phyloP scores from a whole-genome alignment of 2,113 vertebrate species.

The Porphyrio hochstetteri region DNA sequence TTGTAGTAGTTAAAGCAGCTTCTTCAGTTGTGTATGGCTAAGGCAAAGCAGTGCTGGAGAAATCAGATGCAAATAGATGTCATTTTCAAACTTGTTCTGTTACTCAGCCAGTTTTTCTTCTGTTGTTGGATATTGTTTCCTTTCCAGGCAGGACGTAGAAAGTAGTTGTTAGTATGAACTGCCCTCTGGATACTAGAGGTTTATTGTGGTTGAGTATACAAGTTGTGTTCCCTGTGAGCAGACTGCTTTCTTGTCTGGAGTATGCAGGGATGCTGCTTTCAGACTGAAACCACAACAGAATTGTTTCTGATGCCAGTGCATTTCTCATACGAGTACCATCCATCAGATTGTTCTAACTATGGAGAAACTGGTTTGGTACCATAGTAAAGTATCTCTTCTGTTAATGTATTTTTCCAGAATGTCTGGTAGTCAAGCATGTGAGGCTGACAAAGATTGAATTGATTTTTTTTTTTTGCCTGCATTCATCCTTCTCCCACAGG shows the following conservation, averaged over 20 bases:
- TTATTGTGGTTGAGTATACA: neutral
- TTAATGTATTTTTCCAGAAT: neutral
- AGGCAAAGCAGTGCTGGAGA: neutral
- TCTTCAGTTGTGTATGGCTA: neutral
- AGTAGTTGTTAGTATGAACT: neutral
- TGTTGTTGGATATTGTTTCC: neutral
- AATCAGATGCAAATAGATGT: neutral
- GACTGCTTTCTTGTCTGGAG: fast-evolving
- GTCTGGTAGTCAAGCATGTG: neutral
- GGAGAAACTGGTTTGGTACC: neutral
- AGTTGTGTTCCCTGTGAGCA: neutral
- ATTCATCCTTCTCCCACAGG: neutral
- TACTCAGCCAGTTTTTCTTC: neutral
- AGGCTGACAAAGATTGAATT: neutral
- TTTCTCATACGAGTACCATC: neutral
- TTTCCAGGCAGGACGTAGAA: neutral
- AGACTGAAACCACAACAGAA: neutral
- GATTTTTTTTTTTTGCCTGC: neutral
- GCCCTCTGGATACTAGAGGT: neutral
- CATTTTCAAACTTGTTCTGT: neutral
- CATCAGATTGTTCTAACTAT: neutral
- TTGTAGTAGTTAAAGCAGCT: neutral
- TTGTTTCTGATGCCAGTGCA: neutral
- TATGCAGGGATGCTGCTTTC: neutral
- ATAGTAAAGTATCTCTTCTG: neutral